Base-by-base conservation (phyloP, 1,140 invertebrate genomes). In the Drosophila lacertosa region DNA sequence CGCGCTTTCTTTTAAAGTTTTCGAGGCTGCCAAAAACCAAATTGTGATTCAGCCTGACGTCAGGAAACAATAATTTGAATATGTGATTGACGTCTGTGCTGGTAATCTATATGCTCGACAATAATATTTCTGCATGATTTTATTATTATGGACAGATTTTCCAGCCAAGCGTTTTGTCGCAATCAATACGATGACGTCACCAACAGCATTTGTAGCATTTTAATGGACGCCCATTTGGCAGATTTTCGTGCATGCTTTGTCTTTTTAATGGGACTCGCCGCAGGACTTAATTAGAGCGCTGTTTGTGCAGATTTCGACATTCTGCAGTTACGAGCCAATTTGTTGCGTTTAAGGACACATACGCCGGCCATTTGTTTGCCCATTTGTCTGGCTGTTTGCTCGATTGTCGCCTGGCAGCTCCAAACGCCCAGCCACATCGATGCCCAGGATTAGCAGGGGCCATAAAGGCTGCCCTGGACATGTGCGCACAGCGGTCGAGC, bases 321-420 rank as follows among this genome's bases (percentile, higher is more conserved):
- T 75, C 62, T 82, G 74, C 79, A 67, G 82, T 88, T 86, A 86
- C 89, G 81, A 86, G 88, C 82, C 82, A 88, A 86, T 86, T 88
- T 88, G 55, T 10, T 48, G 40, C 44, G 55, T 84, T 86, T 86
- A 80, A 84, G 80, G 80, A 84, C 77, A 81, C 77, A 81, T 71
- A 55, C 60, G 37, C 29, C 45, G 60, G 60, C 62, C 79, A 81
- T 88, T 86, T 86, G 82, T 86, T 86, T 86, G 82, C 67, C 60
- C 83, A 86, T 86, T 86, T 88, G 77, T 81, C 77, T 70, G 72
- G 68, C 72, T 80, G 77, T 77, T 82, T 77, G 58, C 73, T 62
- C 59, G 77, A 75, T 77, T 81, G 78, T 82, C 78, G 67, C 73
- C 58, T 68, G 51, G 29, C 32, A 55, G 48, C 65, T 65, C 55